These are phyloP conservation scores for Metellina segmentata DNA, from an alignment of 2,888 invertebrate species.

Conservation along the genomic window DNA sequence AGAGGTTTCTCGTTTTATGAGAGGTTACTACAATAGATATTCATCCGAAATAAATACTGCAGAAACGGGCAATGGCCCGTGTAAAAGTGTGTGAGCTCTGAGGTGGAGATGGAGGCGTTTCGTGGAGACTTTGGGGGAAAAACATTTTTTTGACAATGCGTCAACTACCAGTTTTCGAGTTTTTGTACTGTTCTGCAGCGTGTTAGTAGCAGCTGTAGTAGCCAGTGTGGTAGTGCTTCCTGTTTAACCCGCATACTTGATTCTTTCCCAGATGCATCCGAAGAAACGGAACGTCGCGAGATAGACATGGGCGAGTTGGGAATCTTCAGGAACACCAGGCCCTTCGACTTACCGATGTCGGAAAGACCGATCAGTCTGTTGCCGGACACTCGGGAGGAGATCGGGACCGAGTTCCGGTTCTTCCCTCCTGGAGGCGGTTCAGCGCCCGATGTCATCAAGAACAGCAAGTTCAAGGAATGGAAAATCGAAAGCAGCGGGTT, in stretches of 20 bases:
- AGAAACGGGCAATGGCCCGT: too few species aligned
- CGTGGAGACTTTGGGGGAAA: too few species aligned
- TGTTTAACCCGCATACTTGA: neutral
- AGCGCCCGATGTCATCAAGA: neutral
- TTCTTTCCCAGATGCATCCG: neutral
- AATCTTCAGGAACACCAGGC: constrained; percentile 68
- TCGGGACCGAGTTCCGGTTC: constrained; percentile 67
- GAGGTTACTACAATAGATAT: too few species aligned
- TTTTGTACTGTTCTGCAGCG: neutral
- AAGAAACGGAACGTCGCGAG: constrained; percentile 23
- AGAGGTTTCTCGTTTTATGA: too few species aligned
- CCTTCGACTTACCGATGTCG: constrained; percentile 71
- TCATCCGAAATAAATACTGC: too few species aligned
- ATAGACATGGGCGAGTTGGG: constrained; percentile 73
- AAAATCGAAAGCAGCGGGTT: neutral
- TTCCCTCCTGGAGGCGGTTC: constrained; percentile 18
- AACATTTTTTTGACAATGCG: neutral
- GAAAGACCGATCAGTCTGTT: constrained; percentile 73
- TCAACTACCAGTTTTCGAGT: neutral
- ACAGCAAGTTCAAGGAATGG: constrained; percentile 16
- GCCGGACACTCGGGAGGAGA: constrained; percentile 59
- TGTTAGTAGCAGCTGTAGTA: neutral
- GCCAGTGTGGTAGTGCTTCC: neutral
- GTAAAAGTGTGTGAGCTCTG: too few species aligned
- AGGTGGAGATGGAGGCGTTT: too few species aligned